phyloP scores from a whole-genome alignment of 2,888 invertebrate genomes.

The Dugesia japonica region DNA sequence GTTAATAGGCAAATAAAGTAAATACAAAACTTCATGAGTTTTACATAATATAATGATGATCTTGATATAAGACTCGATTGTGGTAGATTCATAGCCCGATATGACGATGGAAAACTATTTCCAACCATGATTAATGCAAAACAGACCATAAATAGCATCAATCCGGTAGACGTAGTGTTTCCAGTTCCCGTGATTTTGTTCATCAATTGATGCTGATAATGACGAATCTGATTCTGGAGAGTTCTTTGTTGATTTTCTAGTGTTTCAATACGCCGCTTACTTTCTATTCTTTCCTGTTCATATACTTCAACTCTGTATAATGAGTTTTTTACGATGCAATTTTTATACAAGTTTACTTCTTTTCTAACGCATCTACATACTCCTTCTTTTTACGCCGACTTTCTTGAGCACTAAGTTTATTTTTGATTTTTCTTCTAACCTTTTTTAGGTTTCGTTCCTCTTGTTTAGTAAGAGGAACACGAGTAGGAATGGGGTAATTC shows the following conservation, averaged over 20 bases:
- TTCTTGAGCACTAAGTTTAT: conserved; percentile 88
- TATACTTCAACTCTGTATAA: not conserved
- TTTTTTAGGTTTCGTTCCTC: conserved; percentile 95
- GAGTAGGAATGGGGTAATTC: conserved; percentile 85
- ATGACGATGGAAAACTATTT: not conserved
- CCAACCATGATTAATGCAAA: not conserved
- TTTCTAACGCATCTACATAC: conserved; percentile 89
- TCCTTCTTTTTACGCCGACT: conserved; percentile 95
- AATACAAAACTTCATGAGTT: not conserved
- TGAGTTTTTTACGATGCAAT: not conserved
- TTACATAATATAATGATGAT: not conserved
- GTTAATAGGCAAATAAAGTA: not conserved
- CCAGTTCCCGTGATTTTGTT: not conserved
- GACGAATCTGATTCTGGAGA: not conserved
- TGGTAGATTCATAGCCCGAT: not conserved
- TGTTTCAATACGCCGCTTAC: not conserved
- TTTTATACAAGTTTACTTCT: conserved; percentile 52
- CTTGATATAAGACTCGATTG: conserved; percentile 15
- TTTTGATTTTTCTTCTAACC: conserved; percentile 93
- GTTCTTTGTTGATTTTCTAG: conserved; percentile 2
- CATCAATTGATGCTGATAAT: not conserved
- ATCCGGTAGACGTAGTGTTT: not conserved
- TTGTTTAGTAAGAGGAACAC: conserved; percentile 81
- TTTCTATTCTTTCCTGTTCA: not conserved
- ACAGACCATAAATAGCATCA: not conserved